Evolutionary conservation across 1,140 invertebrate genomes (phyloP), one percentile per base, ranked within the genome.

Genomic region (Conus ventricosus): DNA sequence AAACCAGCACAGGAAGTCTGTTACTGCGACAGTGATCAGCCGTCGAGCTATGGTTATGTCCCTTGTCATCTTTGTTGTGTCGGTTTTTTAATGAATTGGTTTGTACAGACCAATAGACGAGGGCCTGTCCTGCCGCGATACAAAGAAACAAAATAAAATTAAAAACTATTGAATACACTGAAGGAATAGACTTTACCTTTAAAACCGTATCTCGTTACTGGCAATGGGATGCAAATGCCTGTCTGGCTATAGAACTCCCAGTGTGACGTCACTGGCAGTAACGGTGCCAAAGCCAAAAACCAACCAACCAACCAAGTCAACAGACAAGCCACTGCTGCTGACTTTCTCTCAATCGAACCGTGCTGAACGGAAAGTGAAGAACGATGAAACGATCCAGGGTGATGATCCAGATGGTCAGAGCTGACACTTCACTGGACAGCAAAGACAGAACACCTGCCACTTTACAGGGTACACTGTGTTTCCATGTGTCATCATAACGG

Each of bases 1-100:
- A 60, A 90, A 90, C 87, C 87, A 88, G 27, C 89, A 90, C 11
- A 90, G 11, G 39, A 88, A 90, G 57, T 90, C 89, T 27, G 87
- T 81, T 5, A 87, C 54, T 8, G 85, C 87, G 1, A 90, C 84
- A 17, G 86, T 63, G 5, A 83, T 63, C 84, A 90, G 63, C n/a
- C 84, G 63, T 54, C 85, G 85, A 27, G 89, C 89, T 39, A 90
- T 85, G 4, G 84, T 23, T 75, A 78, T 60, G 84, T 90, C 87
- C 13, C 27, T 17, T 20, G 27, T 17, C 39, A 51, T 82, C 3
- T 82, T 55, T n/a, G 15, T 82, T 0, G 10, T 82, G 80, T 15
- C 51, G 25, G 54, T 39, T 27, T 39, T 27, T 82, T 0, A 82
- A 17, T n/a, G 54, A 5, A 53, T 82, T 55, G 80, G 80, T 13